Base-by-base conservation (phyloP, 2,113 vertebrate species). In the Muscicapa adusta region DNA sequence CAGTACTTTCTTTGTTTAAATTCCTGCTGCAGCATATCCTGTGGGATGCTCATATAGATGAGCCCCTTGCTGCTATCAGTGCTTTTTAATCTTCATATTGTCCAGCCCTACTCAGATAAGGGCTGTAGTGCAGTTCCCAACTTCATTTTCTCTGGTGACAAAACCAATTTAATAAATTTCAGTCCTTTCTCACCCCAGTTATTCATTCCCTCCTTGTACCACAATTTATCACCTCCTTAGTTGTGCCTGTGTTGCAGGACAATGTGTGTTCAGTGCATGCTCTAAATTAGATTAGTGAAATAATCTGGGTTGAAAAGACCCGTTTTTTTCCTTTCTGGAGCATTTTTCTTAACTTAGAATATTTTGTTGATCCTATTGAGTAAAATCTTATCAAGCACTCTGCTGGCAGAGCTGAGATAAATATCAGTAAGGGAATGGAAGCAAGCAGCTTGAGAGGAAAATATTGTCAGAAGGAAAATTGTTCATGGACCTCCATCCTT, bases 101-200 rank as follows among this genome's bases (percentile, higher is more conserved):
- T 61, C 77, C 66, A 81, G 36, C 36, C 76, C 62, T 84, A 42
- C 61, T 75, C 61, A 87, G 77, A 57, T 20, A 82, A 75, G 33
- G 53, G 11, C 57, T 67, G 36, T 43, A 57, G 48, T 71, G 29
- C 53, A 45, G 73, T 65, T 71, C 57, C 73, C 67, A 70, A 34
- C 57, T 74, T 92, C 33, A 88, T 95, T 90, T 88, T 83, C 42
- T 90, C 47, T 65, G 24, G 58, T 58, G 29, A 54, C 42, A 93
- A 96, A 91, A 62, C 29, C 54, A 77, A 56, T 91, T 90, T 70
- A 88, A 47, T 42, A 80, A 33, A 90, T 86, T 80, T 83, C 36
- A 17, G 58, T 45, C 11, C 56, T 83, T 91, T 90, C 33, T 83
- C 20, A 33, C 7, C 23, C 26, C 47, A 47, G 77, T 76, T 85